Evolutionary conservation across 1,140 invertebrate genomes (phyloP).

Genomic region (Trichomalopsis sarcophagae): DNA sequence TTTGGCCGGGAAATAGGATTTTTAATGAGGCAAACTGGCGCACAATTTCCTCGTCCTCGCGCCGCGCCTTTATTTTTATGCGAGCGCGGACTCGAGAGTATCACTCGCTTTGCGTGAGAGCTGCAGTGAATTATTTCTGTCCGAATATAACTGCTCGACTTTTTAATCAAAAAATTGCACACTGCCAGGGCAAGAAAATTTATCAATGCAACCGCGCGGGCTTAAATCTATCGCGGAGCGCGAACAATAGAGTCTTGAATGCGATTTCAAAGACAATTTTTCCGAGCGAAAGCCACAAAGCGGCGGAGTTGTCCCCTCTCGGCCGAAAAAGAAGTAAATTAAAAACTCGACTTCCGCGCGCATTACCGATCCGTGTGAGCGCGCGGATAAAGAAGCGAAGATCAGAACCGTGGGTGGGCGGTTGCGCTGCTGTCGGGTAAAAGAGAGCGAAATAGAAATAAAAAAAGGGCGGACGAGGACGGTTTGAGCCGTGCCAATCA

Average conservation of each 20-base stretch:
- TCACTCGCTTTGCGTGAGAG: background rate
- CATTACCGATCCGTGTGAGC: background rate
- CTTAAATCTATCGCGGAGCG: background rate
- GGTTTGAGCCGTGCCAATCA: slow-evolving; percentile 39
- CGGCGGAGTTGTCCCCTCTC: background rate
- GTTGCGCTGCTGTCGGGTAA: background rate
- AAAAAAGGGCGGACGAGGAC: slow-evolving; percentile 2
- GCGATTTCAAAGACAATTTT: background rate
- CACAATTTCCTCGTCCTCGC: slow-evolving; percentile 37
- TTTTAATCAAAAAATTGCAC: too few species aligned
- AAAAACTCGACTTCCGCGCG: slow-evolving; percentile 33
- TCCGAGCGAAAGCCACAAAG: background rate
- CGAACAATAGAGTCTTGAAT: background rate
- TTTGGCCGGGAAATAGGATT: slow-evolving; percentile 46
- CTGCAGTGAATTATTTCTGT: background rate
- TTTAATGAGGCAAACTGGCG: slow-evolving; percentile 51
- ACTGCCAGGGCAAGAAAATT: background rate
- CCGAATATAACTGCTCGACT: too few species aligned
- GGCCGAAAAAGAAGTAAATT: background rate
- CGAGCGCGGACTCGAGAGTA: too few species aligned
- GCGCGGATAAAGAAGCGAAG: background rate
- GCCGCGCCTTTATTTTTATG: slow-evolving; percentile 7
- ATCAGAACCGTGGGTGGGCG: background rate
- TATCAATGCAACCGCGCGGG: background rate
- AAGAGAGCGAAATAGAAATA: background rate